These are phyloP conservation scores for Aplodontia rufa DNA, from an alignment of 2,113 vertebrate genomes.

Conservation along the genomic window DNA sequence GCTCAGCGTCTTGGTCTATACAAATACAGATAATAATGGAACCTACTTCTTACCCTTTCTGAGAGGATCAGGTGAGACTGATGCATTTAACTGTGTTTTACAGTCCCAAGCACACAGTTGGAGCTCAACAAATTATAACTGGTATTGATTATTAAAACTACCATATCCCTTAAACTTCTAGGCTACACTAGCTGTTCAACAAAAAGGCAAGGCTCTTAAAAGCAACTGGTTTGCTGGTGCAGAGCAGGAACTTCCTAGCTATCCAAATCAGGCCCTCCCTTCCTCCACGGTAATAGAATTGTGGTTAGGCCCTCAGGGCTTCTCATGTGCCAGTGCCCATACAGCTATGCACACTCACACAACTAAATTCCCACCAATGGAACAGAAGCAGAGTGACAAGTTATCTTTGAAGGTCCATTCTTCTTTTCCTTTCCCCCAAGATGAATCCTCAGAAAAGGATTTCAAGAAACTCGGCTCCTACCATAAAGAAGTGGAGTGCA, in stretches of 20 bases:
- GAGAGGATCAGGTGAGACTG: constrained; percentile 4
- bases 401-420: not conserved
- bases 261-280: not conserved
- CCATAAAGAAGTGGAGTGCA: not conserved
- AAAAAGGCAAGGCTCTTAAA: constrained; percentile 3
- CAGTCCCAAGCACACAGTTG: not conserved
- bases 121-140: not conserved
- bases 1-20: not conserved
- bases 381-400: not conserved
- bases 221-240: not conserved
- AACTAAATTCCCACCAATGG: not conserved
- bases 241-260: not conserved
- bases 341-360: not conserved
- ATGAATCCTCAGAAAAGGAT: not conserved
- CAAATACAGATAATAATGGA: not conserved
- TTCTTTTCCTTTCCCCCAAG: not conserved
- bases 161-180: not conserved
- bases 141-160: constrained; percentile 1
- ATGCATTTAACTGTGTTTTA: not conserved
- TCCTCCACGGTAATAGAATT: not conserved
- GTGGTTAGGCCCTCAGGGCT: not conserved
- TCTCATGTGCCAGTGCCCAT: not conserved
- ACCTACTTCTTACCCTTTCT: not conserved
- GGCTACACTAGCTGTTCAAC: not conserved
- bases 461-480: not conserved